Evolutionary conservation across 2,888 invertebrate genomes (phyloP).

Genomic region (Pammene fasciana): DNA sequence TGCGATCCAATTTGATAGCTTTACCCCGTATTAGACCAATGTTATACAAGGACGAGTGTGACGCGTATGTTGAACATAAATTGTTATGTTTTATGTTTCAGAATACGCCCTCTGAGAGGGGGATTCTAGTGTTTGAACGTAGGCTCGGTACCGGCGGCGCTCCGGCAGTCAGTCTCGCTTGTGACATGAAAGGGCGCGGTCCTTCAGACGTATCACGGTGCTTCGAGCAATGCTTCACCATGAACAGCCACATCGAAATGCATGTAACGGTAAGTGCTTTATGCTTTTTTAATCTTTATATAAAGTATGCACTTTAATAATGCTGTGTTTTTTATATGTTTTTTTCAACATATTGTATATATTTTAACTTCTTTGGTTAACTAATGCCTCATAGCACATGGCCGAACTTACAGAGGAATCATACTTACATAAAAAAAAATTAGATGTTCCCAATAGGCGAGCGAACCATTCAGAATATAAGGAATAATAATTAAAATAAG

Average conservation of each 20-base stretch:
- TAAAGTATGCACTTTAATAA: not conserved
- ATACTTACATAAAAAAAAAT: too few species aligned
- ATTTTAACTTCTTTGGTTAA: not conserved
- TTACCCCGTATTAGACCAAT: not conserved
- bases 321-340: not conserved
- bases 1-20: conserved; percentile 1
- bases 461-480: not conserved
- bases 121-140: conserved; percentile 64
- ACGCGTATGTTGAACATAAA: conserved; percentile 43
- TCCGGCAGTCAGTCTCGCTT: conserved; percentile 81
- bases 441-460: too few species aligned
- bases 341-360: not conserved
- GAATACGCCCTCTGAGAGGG: conserved; percentile 46
- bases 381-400: not conserved
- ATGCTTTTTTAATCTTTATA: not conserved
- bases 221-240: conserved; percentile 88
- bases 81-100: not conserved
- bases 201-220: conserved; percentile 82
- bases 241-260: conserved; percentile 85
- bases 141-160: conserved; percentile 64
- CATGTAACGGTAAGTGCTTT: conserved; percentile 78
- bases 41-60: not conserved
- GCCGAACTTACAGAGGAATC: not conserved
- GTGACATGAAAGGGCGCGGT: conserved; percentile 84
- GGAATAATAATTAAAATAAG: not conserved